Base-by-base conservation (phyloP, 2,113 vertebrate species). In the Deroptyus accipitrinus region DNA sequence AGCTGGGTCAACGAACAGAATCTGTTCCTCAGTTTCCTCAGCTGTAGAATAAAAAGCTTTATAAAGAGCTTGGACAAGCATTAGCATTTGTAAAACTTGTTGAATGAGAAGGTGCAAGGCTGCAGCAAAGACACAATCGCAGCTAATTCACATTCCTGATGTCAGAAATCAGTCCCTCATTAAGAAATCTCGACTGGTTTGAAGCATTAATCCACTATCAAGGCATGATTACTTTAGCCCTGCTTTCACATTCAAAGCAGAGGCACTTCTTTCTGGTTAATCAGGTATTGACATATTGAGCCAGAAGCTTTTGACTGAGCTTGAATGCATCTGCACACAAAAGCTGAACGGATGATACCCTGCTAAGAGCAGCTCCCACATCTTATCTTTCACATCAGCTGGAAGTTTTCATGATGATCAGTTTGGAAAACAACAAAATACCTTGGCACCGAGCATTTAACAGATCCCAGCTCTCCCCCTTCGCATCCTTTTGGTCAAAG, bases 191-290 rank as follows among this genome's bases (percentile, higher is more conserved):
- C 81, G 89, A 73, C 91, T 24, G 46, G 75, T 75, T 86, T 7
- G 30, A 69, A 92, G 90, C 79, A 88, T 78, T 95, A 95, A 89
- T 55, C 80, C 73, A 42, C 90, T 90, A 93, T 92, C 92, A 79
- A 93, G 86, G 80, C 92, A 48, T 5, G 57, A 94, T 88, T 94
- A 88, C 94, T 96, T 92, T 84, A 95, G 92, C 80, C 84, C 83
- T 61, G 69, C 88, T 93, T 94, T 92, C 95, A 92, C 94, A 94
- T 93, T 95, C 90, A 94, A 77, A 95, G 94, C 90, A 77, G 76
- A 79, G 83, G 86, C 93, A 92, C 69, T 95, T 92, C 95, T 95
- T 95, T 92, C 82, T 94, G 94, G 83, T 96, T 93, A 95, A 96
- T 95, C 88, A 92, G 88, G 94, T 94, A 96, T 48, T 81, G 95